phyloP scores from a whole-genome alignment of 2,888 invertebrate genomes.

The Ptilodon capucinus region DNA sequence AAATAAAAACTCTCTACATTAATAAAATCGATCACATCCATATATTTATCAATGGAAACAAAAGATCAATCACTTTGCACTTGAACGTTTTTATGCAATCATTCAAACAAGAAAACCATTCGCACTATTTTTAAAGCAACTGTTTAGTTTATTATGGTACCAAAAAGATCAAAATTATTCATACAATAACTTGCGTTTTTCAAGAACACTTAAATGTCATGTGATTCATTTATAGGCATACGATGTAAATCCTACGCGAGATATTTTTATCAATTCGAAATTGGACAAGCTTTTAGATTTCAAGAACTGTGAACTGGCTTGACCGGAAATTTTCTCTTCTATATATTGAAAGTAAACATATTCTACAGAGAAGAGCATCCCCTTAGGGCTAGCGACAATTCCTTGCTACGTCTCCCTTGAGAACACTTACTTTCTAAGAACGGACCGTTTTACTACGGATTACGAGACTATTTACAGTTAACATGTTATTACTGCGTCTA shows the following conservation, averaged over 20 bases:
- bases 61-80: conserved; percentile 20
- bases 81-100: conserved; percentile 12
- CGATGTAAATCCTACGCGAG: background rate
- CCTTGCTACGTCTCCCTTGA: conserved; percentile 19
- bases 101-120: conserved; percentile 1
- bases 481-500: background rate
- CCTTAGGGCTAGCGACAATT: conserved; percentile 30
- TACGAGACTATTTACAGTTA: background rate
- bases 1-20: conserved; percentile 19
- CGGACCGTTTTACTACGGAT: background rate
- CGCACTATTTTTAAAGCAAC: background rate
- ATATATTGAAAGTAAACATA: conserved; percentile 22
- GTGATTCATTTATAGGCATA: background rate
- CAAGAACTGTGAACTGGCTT: background rate
- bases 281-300: background rate
- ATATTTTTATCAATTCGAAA: background rate
- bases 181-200: background rate
- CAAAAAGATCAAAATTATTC: background rate
- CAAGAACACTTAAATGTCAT: background rate
- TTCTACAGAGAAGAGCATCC: conserved; percentile 23
- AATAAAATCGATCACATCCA: conserved; percentile 31
- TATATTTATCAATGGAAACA: conserved; percentile 31
- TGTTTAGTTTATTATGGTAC: background rate
- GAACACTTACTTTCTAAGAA: conserved; percentile 29
- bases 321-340: conserved; percentile 21